Conservation (phyloP, 2,797 vertebrate genomes). For the Aldrovandia affinis region DNA sequence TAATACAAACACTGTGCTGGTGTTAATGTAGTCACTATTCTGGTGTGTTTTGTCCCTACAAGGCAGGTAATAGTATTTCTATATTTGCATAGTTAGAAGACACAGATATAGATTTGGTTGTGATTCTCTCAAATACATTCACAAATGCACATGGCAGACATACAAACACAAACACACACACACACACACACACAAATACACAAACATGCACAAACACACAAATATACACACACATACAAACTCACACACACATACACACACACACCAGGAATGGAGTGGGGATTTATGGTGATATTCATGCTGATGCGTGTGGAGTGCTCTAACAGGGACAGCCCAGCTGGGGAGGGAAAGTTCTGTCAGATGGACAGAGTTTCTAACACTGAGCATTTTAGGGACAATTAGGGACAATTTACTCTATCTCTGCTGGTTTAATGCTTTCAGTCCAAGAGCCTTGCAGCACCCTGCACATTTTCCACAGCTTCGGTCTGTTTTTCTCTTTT, state of each 20-base stretch:
- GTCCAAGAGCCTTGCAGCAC: neutral
- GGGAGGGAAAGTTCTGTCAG: constrained; percentile 10
- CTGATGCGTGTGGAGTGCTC: no score
- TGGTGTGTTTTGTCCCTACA: no score
- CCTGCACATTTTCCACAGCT: neutral
- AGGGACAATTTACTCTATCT: neutral
- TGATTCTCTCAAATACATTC: no score
- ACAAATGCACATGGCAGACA: no score
- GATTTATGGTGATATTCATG: no score
- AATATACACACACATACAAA: neutral
- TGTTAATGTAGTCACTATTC: no score
- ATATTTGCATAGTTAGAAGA: no score
- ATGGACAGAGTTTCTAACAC: constrained; percentile 24
- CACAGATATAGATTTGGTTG: no score
- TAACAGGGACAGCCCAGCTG: neutral
- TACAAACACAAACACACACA: neutral
- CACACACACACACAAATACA: neutral
- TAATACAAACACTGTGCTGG: no score
- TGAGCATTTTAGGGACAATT: constrained; percentile 25
- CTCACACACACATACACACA: neutral
- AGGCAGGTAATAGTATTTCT: no score
- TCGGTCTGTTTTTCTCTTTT: no score
- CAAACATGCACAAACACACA: neutral
- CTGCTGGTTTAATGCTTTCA: constrained; percentile 7
- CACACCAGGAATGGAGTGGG: no score